Conservation (phyloP, 2,113 vertebrate genomes). For the Ammospiza nelsoni region DNA sequence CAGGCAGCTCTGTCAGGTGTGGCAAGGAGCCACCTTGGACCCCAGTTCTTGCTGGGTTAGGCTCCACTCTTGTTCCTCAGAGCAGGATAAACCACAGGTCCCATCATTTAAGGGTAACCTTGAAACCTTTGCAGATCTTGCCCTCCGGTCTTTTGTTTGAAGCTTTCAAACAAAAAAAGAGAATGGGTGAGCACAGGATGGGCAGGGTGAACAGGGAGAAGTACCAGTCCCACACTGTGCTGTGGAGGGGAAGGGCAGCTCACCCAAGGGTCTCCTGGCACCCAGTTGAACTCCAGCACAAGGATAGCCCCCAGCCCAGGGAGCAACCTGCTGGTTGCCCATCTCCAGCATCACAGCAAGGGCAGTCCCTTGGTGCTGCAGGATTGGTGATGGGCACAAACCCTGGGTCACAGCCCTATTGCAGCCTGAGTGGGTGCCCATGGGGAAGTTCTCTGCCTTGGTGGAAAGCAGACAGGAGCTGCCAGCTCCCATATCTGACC, state of each 20-base stretch:
- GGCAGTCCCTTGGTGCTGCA: not conserved
- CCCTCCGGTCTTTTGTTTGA: not conserved
- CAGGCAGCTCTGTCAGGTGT: not conserved
- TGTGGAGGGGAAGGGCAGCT: not conserved
- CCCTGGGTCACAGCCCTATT: not conserved
- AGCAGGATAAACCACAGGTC: not conserved
- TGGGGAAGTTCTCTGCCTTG: not conserved
- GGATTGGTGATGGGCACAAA: not conserved
- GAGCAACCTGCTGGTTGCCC: not conserved
- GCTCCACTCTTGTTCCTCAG: not conserved
- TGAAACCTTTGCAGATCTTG: not conserved
- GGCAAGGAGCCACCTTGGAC: not conserved
- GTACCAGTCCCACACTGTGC: not conserved
- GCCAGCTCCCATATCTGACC: not conserved
- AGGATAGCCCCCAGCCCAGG: not conserved
- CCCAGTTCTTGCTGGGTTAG: fast-evolving
- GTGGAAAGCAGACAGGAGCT: not conserved
- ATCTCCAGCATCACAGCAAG: not conserved
- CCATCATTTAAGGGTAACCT: not conserved
- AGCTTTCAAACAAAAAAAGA: not conserved
- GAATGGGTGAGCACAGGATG: not conserved
- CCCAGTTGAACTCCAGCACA: not conserved
- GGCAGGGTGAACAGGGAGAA: not conserved
- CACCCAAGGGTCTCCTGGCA: not conserved
- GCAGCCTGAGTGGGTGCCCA: not conserved